Percentiles rank a stretch among this genome's conserved stretches.
These are phyloP conservation scores for Menidia beryllina DNA, from an alignment of 2,113 vertebrate species.

Conservation along the genomic window DNA sequence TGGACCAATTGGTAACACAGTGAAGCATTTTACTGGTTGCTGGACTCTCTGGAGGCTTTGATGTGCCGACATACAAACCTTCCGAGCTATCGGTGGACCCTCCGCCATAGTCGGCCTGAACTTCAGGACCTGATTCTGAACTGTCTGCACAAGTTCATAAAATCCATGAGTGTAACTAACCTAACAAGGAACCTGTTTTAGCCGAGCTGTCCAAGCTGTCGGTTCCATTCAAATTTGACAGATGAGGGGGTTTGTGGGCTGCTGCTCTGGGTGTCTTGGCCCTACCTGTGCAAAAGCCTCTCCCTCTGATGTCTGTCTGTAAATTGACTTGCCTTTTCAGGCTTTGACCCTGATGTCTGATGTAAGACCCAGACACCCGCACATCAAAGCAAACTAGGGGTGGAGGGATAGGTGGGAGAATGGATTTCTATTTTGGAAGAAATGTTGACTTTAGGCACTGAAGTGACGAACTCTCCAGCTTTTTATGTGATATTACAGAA, in stretches of 20 bases:
- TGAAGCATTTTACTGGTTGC: conserved; percentile 71
- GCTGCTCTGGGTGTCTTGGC: conserved; percentile 37
- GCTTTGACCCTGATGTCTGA: conserved; percentile 84
- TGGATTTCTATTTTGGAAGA: conserved; percentile 78
- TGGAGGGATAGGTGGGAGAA: conserved; percentile 64
- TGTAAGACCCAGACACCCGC: conserved; percentile 84
- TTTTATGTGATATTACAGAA: conserved; percentile 65
- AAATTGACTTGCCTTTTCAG: conserved; percentile 84
- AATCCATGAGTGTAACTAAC: conserved; percentile 63
- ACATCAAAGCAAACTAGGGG: conserved; percentile 80
- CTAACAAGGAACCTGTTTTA: conserved; percentile 67
- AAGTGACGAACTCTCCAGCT: conserved; percentile 68
- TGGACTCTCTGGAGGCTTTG: conserved; percentile 71
- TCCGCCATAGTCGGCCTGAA: conserved; percentile 40
- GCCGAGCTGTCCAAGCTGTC: conserved; percentile 61
- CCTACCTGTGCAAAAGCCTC: conserved; percentile 68
- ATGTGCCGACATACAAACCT: conserved; percentile 72
- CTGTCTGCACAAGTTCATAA: conserved; percentile 61
- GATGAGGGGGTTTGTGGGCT: conserved; percentile 56
- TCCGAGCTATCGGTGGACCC: conserved; percentile 56
- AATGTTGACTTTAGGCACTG: conserved; percentile 75
- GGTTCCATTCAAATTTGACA: conserved; percentile 72
- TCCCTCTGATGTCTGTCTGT: conserved; percentile 77
- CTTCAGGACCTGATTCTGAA: conserved; percentile 36
- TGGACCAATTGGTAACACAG: conserved; percentile 67